Conservation (phyloP, 2,113 vertebrate genomes). For the Macquaria australasica region DNA sequence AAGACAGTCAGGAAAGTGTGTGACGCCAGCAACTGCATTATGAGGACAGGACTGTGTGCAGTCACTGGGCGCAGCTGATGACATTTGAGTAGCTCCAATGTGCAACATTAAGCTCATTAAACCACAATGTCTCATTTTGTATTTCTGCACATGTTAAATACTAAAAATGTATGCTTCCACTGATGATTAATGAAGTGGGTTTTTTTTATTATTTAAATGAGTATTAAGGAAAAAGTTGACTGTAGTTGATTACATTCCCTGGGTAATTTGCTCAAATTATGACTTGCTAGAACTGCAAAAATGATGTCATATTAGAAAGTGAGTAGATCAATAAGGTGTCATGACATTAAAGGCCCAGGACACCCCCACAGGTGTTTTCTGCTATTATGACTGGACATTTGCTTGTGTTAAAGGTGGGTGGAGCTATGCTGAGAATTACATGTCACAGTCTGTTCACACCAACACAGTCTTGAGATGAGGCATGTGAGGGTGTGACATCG, state of each 20-base stretch:
- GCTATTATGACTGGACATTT: not conserved
- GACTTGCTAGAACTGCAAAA: not conserved
- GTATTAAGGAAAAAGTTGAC: not conserved
- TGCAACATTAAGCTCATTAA: not conserved
- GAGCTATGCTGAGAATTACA: not conserved
- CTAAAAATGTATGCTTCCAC: not conserved
- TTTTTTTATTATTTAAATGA: not conserved
- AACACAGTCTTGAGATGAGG: not conserved
- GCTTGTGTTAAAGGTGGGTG: not conserved
- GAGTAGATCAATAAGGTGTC: not conserved
- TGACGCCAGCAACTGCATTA: not conserved
- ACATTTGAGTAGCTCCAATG: not conserved
- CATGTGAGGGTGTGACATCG: not conserved
- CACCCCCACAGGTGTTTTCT: no score
- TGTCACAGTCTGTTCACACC: not conserved
- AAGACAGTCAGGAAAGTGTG: no score
- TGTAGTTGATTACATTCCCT: not conserved
- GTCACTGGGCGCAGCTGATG: not conserved
- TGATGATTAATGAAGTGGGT: not conserved
- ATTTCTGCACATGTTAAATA: not conserved
- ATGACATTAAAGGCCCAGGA: no score
- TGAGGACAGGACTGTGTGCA: not conserved
- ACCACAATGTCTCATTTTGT: not conserved
- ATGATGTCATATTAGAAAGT: not conserved
- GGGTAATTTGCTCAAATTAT: not conserved